These are phyloP conservation scores for Sinelater perroti DNA, from an alignment of 2,888 invertebrate genomes.

Conservation along the genomic window DNA sequence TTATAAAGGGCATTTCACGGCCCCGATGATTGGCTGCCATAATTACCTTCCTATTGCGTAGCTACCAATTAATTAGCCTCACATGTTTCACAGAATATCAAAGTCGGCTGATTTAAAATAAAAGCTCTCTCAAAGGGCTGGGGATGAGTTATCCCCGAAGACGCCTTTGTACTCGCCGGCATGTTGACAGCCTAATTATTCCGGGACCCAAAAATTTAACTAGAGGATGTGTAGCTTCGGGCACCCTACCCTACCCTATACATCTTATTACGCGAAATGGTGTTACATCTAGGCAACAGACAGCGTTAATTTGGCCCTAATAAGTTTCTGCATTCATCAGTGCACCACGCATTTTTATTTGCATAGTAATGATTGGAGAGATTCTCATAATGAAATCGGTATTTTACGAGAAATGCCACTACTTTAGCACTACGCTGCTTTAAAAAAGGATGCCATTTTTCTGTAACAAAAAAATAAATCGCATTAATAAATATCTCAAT, in stretches of 20 bases:
- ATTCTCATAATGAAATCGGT: no score
- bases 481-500: no score
- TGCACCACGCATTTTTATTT: no score
- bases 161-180: conserved; percentile 49
- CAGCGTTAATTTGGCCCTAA: conserved; percentile 24
- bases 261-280: conserved; percentile 33
- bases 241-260: conserved; percentile 30
- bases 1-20: conserved; percentile 34
- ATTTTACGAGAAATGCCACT: no score
- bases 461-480: no score
- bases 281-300: conserved; percentile 27
- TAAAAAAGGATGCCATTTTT: no score
- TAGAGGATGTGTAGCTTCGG: conserved; percentile 37
- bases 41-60: conserved; percentile 43
- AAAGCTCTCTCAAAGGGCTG: conserved; percentile 48
- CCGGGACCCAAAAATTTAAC: conserved; percentile 47
- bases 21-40: conserved; percentile 42
- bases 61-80: conserved; percentile 43
- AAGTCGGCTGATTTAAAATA: conserved; percentile 45
- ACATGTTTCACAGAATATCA: conserved; percentile 42
- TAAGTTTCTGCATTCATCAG: conserved; percentile 11
- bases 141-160: conserved; percentile 46
- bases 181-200: conserved; percentile 51
- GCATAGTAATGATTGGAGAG: no score
- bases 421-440: no score